phyloP scores from a whole-genome alignment of 2,113 vertebrate species.

The Cranoglanis bouderius region DNA sequence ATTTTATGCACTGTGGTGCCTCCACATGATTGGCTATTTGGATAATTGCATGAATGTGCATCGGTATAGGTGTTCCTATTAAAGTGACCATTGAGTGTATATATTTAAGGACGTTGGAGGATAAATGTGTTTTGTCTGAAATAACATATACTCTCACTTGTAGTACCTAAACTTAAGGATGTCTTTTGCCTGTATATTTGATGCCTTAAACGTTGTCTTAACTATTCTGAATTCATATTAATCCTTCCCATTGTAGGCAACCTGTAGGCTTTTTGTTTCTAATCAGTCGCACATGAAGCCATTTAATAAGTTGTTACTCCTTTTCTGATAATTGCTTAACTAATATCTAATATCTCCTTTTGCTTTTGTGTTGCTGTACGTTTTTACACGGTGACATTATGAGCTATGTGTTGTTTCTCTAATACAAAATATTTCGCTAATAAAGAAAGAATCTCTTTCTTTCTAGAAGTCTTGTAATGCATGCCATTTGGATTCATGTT shows the following conservation, averaged over 20 bases:
- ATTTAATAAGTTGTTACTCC: neutral
- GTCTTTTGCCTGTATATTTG: neutral
- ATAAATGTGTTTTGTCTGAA: neutral
- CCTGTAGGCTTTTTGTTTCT: neutral
- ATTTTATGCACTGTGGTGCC: neutral
- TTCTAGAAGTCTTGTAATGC: neutral
- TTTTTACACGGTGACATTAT: neutral
- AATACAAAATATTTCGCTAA: conserved; percentile 4
- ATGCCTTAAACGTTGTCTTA: neutral
- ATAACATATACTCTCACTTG: neutral
- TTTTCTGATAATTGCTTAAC: conserved; percentile 9
- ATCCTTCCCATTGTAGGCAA: neutral
- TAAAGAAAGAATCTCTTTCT: neutral
- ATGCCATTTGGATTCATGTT: neutral
- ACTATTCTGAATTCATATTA: neutral
- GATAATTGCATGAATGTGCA: neutral
- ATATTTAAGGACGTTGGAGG: neutral
- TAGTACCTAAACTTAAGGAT: neutral
- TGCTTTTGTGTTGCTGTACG: neutral
- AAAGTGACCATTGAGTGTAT: neutral
- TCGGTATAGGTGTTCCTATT: neutral
- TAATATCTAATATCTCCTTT: neutral
- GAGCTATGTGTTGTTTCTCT: neutral
- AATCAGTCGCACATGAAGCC: neutral
- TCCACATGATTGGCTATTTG: neutral